Evolutionary conservation across 2,797 vertebrate species (phyloP), one percentile per base, ranked within the genome.

Genomic region (Coreius guichenoti): DNA sequence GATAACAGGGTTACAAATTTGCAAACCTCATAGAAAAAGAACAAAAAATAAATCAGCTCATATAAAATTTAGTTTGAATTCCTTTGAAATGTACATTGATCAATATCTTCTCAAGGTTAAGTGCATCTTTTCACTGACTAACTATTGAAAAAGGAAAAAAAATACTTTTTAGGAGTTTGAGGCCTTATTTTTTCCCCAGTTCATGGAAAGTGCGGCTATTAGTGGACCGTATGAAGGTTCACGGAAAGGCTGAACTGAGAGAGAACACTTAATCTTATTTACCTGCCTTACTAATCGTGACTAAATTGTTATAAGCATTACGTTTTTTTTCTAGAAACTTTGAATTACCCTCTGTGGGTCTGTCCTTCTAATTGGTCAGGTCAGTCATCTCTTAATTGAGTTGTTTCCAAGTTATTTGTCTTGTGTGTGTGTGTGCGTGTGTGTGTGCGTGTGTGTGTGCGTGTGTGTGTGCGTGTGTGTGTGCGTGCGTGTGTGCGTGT

Each of bases 181-280:
- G 5, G 9, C 47, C 45, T 11, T 45, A 29, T 80, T 68, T n/a
- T 68, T 19, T 80, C 14, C 73, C 11, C 31, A 5, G 12, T 43
- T 29, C n/a, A 12, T 61, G n/a, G 23, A 78, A 78, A 39, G n/a
- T 29, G 8, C 14, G 3, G 29, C 61, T 75, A 51, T 49, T 43
- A 58, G 43, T 61, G 45, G 68, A 23, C 49, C 9, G 12, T 69
- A 75, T 69, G 43, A 31, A 78, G 29, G 65, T 82, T 86, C 39
- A 36, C 14, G 8, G 63, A 69, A 61, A 72, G 49, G 82, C 31
- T 76, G 21, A 58, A n/a, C 58, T 29, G 4, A 74, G 58, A 81
- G 8, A 54, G 65, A 81, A 81, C 61, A 54, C 47, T 76, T 81
- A 76, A 39, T 75, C 69, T 54, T 54, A 86, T 86, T 75, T 75